Conservation (phyloP, 1,140 invertebrate species). For the Drosophila auraria region DNA sequence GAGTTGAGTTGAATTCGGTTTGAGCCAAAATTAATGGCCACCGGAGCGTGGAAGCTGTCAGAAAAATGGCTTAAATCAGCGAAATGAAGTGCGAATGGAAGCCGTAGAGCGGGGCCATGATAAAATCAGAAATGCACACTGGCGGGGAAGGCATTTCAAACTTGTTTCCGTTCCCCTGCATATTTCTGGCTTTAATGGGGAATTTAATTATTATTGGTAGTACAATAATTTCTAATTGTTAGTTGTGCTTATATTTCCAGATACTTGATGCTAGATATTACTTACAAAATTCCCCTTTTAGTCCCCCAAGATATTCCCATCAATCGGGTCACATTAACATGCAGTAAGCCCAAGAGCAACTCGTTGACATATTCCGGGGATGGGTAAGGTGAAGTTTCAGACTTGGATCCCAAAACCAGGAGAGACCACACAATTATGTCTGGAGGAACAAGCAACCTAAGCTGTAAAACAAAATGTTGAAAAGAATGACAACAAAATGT, state of each 20-base stretch:
- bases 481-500: constrained; percentile 79
- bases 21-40: constrained; percentile 41
- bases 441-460: constrained; percentile 48
- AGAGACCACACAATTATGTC: constrained; percentile 72
- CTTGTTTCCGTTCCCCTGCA: too few relatives aligned
- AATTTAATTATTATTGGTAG: too few relatives aligned
- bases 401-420: background rate
- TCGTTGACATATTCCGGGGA: constrained; percentile 12
- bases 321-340: background rate
- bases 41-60: constrained; percentile 34
- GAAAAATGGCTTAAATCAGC: constrained; percentile 28
- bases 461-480: constrained; percentile 79
- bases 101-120: background rate
- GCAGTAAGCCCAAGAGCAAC: constrained; percentile 5
- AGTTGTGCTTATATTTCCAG: too few relatives aligned
- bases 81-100: constrained; percentile 30
- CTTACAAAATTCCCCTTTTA: too few relatives aligned
- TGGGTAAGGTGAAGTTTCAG: background rate
- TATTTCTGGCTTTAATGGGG: too few relatives aligned
- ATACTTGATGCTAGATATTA: too few relatives aligned
- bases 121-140: background rate
- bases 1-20: constrained; percentile 16
- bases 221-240: too few relatives aligned
- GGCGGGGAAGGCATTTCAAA: background rate
- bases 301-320: background rate